Evolutionary conservation across 2,888 invertebrate species (phyloP).

Genomic region (Diaphora mendica): DNA sequence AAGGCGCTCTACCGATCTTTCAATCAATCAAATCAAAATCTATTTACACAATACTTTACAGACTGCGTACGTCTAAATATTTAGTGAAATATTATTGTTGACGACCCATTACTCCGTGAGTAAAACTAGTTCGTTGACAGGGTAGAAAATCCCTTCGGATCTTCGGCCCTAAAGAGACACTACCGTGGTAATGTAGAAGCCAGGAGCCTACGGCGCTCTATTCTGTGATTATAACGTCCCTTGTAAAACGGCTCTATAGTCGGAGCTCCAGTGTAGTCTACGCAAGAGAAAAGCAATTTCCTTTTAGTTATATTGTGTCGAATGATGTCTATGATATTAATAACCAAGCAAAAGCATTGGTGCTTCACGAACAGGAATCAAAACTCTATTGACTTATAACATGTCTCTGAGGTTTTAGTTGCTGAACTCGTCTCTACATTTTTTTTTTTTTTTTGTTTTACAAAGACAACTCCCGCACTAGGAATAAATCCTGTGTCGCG

Average conservation of each 20-base stretch:
- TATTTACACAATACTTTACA: too few species aligned
- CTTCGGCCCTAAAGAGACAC: too few species aligned
- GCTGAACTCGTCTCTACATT: not conserved
- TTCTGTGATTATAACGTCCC: not conserved
- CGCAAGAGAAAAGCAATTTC: not conserved
- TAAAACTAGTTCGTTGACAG: too few species aligned
- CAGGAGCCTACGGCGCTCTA: too few species aligned
- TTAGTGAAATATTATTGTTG: too few species aligned
- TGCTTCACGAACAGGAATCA: not conserved
- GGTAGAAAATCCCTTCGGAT: too few species aligned
- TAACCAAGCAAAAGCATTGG: not conserved
- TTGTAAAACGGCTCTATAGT: not conserved
- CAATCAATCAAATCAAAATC: not conserved
- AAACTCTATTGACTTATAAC: not conserved
- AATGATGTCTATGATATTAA: not conserved
- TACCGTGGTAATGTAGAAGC: too few species aligned
- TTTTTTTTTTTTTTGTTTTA: too few species aligned
- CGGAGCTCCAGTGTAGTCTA: not conserved
- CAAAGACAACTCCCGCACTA: too few species aligned
- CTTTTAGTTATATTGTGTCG: not conserved
- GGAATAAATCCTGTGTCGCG: too few species aligned
- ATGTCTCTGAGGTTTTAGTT: not conserved
- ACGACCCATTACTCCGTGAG: too few species aligned
- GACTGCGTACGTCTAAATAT: too few species aligned
- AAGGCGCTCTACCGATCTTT: not conserved